Evolutionary conservation across 2,113 vertebrate species (phyloP), one percentile per base, ranked within the genome.

Genomic region (Cyphomyrus discorhynchus): DNA sequence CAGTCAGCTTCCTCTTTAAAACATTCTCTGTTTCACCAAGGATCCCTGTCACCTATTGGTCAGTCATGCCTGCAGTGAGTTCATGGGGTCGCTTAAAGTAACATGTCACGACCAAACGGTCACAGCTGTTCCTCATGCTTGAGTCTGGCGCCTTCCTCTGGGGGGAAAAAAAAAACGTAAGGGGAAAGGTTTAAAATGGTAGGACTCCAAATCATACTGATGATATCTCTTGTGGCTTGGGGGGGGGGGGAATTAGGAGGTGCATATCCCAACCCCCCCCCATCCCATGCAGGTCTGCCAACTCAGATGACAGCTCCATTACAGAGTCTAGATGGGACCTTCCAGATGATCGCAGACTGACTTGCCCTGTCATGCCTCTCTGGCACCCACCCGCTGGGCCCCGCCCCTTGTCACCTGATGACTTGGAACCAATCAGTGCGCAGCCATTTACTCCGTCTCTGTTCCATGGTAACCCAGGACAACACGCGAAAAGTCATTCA

Each of bases 301-400:
- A 92, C 91, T 86, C 89, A 94, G 93, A 95, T 94, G 94, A 91
- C 94, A 92, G 91, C 91, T 95, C 94, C 92, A 95, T 95, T 95
- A 95, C 21, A 2, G 88, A 92, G 95, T 94, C 95, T 94, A 95
- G 95, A 95, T 94, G 5, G 91, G 94, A 94, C 93, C 93, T 93
- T 91, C 35, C 91, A 91, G 89, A 90, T 90, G 89, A 92, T 93
- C 91, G 87, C 82, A 85, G 88, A 70, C 91, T 70, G 88, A 91
- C 90, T 92, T 90, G 89, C 89, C 88, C 92, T 88, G 86, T 85
- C 91, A 35, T 39, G 24, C 27, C 19, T 35, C 47, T 5, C 9
- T 3, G 17, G 21, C n/a, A 24, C 49, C 13, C 2, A 45, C 21
- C 21, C 27, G 3, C 39, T 31, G 46, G 46, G 86, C 11, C 70